Conservation (phyloP, 2,797 vertebrate genomes). For the Gobionotothen gibberifrons region DNA sequence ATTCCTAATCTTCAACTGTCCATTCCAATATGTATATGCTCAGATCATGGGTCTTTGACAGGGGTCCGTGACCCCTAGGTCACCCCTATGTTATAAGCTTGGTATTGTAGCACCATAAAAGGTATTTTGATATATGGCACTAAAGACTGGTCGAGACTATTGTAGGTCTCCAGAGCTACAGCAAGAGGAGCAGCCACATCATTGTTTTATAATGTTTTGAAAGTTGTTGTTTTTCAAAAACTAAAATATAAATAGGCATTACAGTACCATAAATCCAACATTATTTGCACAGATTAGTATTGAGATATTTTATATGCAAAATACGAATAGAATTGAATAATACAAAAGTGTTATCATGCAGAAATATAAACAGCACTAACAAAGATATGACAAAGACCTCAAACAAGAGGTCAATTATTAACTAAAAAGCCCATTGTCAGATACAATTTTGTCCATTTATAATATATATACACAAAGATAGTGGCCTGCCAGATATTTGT, state of each 20-base stretch:
- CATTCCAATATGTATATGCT: not conserved
- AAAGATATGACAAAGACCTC: not conserved
- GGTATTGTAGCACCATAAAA: no score
- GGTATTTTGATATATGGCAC: no score
- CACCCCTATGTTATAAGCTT: no score
- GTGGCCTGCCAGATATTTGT: not conserved
- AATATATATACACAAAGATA: not conserved
- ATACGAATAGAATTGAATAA: not conserved
- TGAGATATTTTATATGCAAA: not conserved
- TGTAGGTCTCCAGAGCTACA: no score
- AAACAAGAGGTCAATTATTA: constrained; percentile 9
- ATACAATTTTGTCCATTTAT: not conserved
- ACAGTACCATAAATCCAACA: no score
- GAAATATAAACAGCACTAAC: not conserved
- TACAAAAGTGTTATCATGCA: not conserved
- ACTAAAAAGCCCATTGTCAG: not conserved
- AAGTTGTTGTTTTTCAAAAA: no score
- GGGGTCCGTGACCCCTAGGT: no score
- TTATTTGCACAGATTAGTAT: no score
- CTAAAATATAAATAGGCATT: no score
- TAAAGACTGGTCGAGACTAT: no score
- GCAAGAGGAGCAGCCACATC: no score
- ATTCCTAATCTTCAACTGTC: not conserved
- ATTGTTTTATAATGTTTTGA: no score
- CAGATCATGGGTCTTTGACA: not conserved